phyloP scores from a whole-genome alignment of 1,140 invertebrate species.

The Lasioglossum baleicum region DNA sequence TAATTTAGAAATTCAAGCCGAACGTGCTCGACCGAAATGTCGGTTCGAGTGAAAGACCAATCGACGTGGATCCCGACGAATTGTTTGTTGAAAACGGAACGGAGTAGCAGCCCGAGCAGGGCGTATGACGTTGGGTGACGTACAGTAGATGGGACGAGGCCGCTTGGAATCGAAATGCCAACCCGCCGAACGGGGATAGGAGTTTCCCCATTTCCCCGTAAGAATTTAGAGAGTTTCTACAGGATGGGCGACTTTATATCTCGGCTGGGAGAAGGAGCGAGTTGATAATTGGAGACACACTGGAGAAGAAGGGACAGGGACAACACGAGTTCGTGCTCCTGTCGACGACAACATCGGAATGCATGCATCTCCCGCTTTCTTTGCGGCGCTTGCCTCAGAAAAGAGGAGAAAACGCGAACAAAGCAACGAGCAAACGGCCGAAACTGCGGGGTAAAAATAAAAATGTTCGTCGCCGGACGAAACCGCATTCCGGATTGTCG shows the following conservation, averaged over 20 bases:
- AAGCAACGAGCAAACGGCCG: slow-evolving; percentile 54
- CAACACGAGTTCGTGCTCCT: slow-evolving; percentile 32
- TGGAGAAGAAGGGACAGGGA: neutral
- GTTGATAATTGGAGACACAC: slow-evolving; percentile 29
- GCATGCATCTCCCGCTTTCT: slow-evolving; percentile 63
- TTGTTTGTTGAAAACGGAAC: neutral
- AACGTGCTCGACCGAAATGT: neutral
- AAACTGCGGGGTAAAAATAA: slow-evolving; percentile 61
- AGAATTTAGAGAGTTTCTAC: slow-evolving; percentile 13
- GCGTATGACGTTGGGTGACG: too few relatives aligned
- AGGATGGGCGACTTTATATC: neutral
- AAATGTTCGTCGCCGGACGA: slow-evolving; percentile 53
- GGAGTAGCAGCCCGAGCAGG: neutral
- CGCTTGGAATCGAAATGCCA: neutral
- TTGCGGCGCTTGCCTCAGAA: slow-evolving; percentile 39
- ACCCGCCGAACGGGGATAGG: neutral
- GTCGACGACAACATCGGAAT: slow-evolving; percentile 57
- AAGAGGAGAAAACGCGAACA: slow-evolving; percentile 57
- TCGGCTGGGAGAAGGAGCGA: neutral
- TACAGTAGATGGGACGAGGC: neutral
- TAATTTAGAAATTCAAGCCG: too few relatives aligned
- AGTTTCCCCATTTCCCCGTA: slow-evolving; percentile 28
- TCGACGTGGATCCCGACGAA: neutral
- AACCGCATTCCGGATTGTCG: slow-evolving; percentile 63
- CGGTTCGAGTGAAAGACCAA: neutral